Conservation (phyloP, 2,113 vertebrate genomes). For the Hassar affinis region DNA sequence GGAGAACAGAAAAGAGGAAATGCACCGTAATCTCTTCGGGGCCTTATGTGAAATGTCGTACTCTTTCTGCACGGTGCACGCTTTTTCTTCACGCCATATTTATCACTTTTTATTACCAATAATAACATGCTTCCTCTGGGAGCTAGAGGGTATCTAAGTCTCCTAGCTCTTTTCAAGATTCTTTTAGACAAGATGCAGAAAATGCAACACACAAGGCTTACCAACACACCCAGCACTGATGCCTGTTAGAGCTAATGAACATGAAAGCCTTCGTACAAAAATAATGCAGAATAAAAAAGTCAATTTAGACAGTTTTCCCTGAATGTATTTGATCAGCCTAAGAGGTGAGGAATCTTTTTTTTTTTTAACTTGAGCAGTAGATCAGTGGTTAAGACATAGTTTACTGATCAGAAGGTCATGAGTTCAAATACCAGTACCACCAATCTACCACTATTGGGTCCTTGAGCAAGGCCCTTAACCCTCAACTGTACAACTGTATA, state of each 20-base stretch:
- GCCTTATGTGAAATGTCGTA: constrained; percentile 52
- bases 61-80: constrained; percentile 56
- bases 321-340: background rate
- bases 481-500: too few relatives aligned
- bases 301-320: background rate
- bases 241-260: constrained; percentile 52
- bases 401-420: too few relatives aligned
- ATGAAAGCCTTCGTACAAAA: constrained; percentile 18
- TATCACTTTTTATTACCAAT: constrained; percentile 76
- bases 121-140: constrained; percentile 76
- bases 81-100: constrained; percentile 67
- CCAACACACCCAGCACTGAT: constrained; percentile 47
- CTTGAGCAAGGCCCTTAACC: too few relatives aligned
- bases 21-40: constrained; percentile 33
- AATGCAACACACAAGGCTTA: constrained; percentile 47
- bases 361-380: background rate
- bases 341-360: background rate
- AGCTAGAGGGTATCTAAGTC: constrained; percentile 74
- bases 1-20: constrained; percentile 22
- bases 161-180: constrained; percentile 65
- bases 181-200: constrained; percentile 60
- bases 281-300: background rate
- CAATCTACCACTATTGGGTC: too few relatives aligned
- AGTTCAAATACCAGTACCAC: too few relatives aligned
- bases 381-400: too few relatives aligned